A percentile compares a stretch with the other conserved stretches of the same genome.
These are phyloP conservation scores for Ammodytes dubius DNA, from an alignment of 2,113 vertebrate species.

Conservation along the genomic window DNA sequence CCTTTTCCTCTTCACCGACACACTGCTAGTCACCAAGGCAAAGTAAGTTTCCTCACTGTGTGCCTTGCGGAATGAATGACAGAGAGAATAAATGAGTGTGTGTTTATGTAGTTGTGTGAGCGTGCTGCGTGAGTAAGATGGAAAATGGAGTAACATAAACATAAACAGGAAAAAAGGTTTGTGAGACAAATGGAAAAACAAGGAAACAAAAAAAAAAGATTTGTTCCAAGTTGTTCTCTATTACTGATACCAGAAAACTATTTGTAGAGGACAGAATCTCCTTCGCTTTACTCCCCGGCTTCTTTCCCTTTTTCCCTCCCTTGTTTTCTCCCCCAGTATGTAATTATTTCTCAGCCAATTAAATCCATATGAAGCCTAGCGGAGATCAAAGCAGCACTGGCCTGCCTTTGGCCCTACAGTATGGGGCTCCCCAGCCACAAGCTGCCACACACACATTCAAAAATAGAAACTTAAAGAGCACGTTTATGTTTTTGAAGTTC, in stretches of 20 bases:
- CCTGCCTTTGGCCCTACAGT: slow-evolving; percentile 39
- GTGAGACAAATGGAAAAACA: slow-evolving; percentile 9
- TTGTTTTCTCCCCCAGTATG: slow-evolving; percentile 39
- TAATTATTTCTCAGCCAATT: slow-evolving; percentile 78
- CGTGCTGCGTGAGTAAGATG: neutral
- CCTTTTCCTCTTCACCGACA: slow-evolving; percentile 94
- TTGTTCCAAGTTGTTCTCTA: slow-evolving; percentile 1
- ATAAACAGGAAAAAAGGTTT: slow-evolving; percentile 26
- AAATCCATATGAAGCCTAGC: slow-evolving; percentile 78
- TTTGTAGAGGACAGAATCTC: neutral
- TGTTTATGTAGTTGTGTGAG: slow-evolving; percentile 32
- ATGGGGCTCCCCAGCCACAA: slow-evolving; percentile 60
- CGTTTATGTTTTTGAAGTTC: slow-evolving; percentile 46
- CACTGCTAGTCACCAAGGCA: slow-evolving; percentile 93
- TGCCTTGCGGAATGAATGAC: slow-evolving; percentile 28
- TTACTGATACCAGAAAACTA: neutral
- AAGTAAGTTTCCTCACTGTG: slow-evolving; percentile 86
- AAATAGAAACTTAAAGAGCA: slow-evolving; percentile 61
- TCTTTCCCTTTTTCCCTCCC: slow-evolving; percentile 20
- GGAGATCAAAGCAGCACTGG: slow-evolving; percentile 68
- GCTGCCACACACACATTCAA: slow-evolving; percentile 37
- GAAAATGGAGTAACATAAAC: slow-evolving; percentile 25
- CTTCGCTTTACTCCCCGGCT: neutral
- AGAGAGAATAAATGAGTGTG: neutral
- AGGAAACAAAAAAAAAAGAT: neutral